Percentiles rank a stretch among this genome's conserved stretches.
Evolutionary conservation across 2,113 vertebrate species (phyloP).

Genomic region (Solenodon paradoxus): DNA sequence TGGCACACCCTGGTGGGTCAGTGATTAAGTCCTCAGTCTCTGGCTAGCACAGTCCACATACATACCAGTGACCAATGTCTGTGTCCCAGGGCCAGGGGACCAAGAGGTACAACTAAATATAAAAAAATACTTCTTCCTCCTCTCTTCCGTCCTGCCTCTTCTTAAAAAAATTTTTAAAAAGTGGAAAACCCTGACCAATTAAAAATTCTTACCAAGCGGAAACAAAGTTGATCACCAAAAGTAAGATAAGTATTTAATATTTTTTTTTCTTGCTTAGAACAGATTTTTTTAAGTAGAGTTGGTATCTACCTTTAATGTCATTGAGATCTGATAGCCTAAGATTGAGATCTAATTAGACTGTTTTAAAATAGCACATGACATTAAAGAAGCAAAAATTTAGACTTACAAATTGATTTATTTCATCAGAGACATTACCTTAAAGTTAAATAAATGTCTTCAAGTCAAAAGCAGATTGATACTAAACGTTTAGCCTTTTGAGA

Average conservation of each 20-base stretch:
- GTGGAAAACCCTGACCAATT: background rate
- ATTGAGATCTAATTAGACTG: slow-evolving; percentile 2
- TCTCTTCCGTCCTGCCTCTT: too few species aligned
- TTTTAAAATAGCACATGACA: background rate
- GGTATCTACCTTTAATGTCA: background rate
- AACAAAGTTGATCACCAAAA: background rate
- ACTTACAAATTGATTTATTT: background rate
- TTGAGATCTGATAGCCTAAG: background rate
- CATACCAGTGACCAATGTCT: too few species aligned
- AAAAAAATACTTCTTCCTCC: too few species aligned
- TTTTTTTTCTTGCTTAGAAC: background rate
- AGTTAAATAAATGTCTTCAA: background rate
- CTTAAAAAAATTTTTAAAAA: too few species aligned
- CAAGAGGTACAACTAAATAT: too few species aligned
- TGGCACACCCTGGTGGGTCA: too few species aligned
- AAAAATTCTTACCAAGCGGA: background rate
- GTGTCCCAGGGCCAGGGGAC: too few species aligned
- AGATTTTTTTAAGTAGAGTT: background rate
- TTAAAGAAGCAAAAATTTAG: background rate
- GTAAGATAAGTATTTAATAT: background rate
- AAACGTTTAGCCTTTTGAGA: slow-evolving; percentile 31
- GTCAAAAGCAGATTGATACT: background rate
- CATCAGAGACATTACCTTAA: background rate
- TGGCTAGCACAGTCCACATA: too few species aligned
- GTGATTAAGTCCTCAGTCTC: too few species aligned